These are phyloP conservation scores for Arion vulgaris DNA, from an alignment of 1,140 invertebrate genomes.

Conservation along the genomic window DNA sequence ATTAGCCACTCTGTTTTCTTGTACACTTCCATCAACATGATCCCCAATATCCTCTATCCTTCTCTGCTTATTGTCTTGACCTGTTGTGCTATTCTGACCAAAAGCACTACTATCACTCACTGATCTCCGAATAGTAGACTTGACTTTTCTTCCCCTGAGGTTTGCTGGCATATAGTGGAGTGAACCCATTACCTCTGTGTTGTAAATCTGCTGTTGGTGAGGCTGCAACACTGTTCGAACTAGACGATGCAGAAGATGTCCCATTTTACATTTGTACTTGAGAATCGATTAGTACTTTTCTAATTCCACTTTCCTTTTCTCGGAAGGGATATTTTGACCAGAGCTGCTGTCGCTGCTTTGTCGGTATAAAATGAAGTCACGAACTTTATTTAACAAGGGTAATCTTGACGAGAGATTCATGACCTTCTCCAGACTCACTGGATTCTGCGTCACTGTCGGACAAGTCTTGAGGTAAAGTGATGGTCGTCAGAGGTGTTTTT, in stretches of 20 bases:
- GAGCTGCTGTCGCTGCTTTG: neutral
- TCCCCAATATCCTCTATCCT: neutral
- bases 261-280: conserved; percentile 26
- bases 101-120: conserved; percentile 34
- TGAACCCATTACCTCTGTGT: neutral
- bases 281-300: conserved; percentile 31
- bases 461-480: conserved; percentile 48
- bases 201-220: neutral
- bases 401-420: neutral
- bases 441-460: conserved; percentile 23
- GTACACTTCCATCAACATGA: neutral
- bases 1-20: neutral
- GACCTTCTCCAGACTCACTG: neutral
- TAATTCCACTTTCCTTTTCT: neutral
- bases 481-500: conserved; percentile 52
- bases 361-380: conserved; percentile 12
- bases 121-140: conserved; percentile 18
- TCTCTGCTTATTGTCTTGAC: neutral
- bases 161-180: neutral
- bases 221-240: neutral
- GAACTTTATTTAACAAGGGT: conserved; percentile 18
- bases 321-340: neutral
- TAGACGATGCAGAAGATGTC: neutral
- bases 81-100: conserved; percentile 1
- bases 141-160: neutral